phyloP scores from a whole-genome alignment of 2,113 vertebrate species.

The Scortum barcoo region DNA sequence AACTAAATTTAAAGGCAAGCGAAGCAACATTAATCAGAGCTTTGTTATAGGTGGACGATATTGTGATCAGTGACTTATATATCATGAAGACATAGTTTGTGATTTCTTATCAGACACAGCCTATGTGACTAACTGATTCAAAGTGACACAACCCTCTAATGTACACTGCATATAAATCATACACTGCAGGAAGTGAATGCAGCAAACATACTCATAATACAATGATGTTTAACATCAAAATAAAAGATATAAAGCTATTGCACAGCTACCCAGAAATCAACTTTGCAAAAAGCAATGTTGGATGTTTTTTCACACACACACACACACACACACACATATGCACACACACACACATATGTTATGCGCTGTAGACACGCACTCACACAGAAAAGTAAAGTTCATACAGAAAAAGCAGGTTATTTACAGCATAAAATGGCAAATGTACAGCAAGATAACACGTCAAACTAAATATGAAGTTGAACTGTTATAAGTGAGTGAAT shows the following conservation, averaged over 20 bases:
- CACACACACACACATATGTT: neutral
- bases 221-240: slow-evolving; percentile 79
- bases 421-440: slow-evolving; percentile 81
- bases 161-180: slow-evolving; percentile 52
- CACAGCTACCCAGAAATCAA: slow-evolving; percentile 84
- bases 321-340: slow-evolving; percentile 27
- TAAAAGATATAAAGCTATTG: slow-evolving; percentile 80
- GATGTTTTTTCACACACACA: slow-evolving; percentile 53
- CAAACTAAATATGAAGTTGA: slow-evolving; percentile 55
- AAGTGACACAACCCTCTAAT: slow-evolving; percentile 58
- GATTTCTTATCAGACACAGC: slow-evolving; percentile 50
- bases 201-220: slow-evolving; percentile 56
- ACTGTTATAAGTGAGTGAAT: slow-evolving; percentile 47
- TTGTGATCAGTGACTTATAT: slow-evolving; percentile 45
- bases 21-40: slow-evolving; percentile 69
- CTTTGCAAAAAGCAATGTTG: slow-evolving; percentile 80
- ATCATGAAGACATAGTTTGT: slow-evolving; percentile 65
- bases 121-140: slow-evolving; percentile 54
- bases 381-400: slow-evolving; percentile 22
- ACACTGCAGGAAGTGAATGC: slow-evolving; percentile 55
- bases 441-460: slow-evolving; percentile 72
- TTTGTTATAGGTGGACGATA: slow-evolving; percentile 51
- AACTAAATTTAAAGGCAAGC: slow-evolving; percentile 78
- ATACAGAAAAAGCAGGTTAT: slow-evolving; percentile 67
- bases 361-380: slow-evolving; percentile 31